Conservation (phyloP, 2,888 invertebrate genomes). For the Galerucella nymphaeae region DNA sequence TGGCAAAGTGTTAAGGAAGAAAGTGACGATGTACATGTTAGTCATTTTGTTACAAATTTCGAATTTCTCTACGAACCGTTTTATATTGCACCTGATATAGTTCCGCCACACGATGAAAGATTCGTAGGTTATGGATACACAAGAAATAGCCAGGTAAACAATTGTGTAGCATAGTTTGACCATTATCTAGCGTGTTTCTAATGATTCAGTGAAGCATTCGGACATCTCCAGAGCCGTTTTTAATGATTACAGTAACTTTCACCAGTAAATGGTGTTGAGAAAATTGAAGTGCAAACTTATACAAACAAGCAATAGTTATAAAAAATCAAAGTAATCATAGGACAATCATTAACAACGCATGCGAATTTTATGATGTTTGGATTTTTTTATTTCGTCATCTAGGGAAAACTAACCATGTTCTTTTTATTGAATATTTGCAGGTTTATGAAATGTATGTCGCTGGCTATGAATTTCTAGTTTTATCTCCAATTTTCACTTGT, state of each 20-base stretch:
- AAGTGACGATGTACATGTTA: conserved; percentile 76
- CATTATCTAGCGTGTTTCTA: too few relatives aligned
- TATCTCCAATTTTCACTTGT: conserved; percentile 89
- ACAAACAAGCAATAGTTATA: too few relatives aligned
- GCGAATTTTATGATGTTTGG: too few relatives aligned
- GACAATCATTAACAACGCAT: too few relatives aligned
- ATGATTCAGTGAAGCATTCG: too few relatives aligned
- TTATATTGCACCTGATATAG: conserved; percentile 85
- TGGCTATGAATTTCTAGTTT: conserved; percentile 87
- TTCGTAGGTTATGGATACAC: conserved; percentile 94
- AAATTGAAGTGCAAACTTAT: too few relatives aligned
- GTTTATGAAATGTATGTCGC: conserved; percentile 93
- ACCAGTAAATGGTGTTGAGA: too few relatives aligned
- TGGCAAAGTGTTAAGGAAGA: conserved; percentile 74
- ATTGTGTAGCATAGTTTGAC: neutral
- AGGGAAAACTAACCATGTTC: neutral
- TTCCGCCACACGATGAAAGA: conserved; percentile 87
- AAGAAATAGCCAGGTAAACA: conserved; percentile 85
- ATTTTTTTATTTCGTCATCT: too few relatives aligned
- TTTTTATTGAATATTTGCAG: conserved; percentile 66
- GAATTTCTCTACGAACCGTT: conserved; percentile 92
- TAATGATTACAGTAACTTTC: too few relatives aligned
- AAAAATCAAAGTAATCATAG: too few relatives aligned
- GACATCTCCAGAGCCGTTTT: too few relatives aligned
- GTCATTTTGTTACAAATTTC: conserved; percentile 87